phyloP scores from a whole-genome alignment of 2,113 vertebrate species.

The Xyliphius kryptos region DNA sequence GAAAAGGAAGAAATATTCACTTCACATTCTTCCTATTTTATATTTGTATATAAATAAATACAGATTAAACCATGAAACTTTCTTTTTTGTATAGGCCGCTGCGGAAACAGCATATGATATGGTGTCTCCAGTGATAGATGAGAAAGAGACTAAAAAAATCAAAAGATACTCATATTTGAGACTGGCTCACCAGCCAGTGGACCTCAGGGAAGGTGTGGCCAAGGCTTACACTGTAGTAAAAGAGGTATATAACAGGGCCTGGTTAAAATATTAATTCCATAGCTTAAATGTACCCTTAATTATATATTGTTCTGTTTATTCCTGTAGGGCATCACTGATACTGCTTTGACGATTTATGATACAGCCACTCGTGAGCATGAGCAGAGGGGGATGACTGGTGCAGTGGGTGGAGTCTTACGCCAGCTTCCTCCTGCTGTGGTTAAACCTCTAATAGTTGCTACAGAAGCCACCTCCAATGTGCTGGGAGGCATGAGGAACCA shows the following conservation, averaged over 20 bases:
- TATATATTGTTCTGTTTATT: not conserved
- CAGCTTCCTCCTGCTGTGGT: conserved; percentile 93
- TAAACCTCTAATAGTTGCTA: conserved; percentile 91
- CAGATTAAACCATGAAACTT: too few species aligned
- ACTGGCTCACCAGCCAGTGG: conserved; percentile 86
- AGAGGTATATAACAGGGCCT: conserved; percentile 67
- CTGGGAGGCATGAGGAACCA: conserved; percentile 97
- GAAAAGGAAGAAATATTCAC: too few species aligned
- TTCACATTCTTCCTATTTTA: too few species aligned
- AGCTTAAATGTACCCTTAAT: not conserved
- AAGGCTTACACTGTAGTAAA: conserved; percentile 96
- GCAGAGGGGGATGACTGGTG: conserved; percentile 91
- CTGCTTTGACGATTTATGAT: conserved; percentile 91
- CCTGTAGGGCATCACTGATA: conserved; percentile 87
- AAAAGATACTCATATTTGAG: conserved; percentile 82
- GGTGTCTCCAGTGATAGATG: conserved; percentile 88
- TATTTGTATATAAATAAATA: too few species aligned
- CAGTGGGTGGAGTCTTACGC: conserved; percentile 90
- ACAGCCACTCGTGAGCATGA: conserved; percentile 93
- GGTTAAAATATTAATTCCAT: not conserved
- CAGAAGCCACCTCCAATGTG: conserved; percentile 93
- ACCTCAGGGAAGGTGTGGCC: conserved; percentile 92
- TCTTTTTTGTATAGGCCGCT: conserved; percentile 75
- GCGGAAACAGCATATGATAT: conserved; percentile 97
- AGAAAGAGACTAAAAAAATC: conserved; percentile 74